Conservation (phyloP, 2,797 vertebrate species). For the Acrossocheilus wenchowensis region DNA sequence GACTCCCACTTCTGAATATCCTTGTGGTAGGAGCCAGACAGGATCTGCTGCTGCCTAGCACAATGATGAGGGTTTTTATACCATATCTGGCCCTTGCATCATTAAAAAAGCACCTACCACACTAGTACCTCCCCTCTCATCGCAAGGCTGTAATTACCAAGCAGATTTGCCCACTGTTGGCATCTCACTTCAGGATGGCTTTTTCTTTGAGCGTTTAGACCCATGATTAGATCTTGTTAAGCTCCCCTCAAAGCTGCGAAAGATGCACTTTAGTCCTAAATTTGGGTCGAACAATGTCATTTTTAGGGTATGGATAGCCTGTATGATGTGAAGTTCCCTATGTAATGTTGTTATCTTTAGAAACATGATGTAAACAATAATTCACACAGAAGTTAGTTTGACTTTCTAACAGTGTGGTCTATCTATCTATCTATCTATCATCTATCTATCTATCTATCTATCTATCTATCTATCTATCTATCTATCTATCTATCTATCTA, state of each 20-base stretch:
- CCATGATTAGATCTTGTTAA: constrained; percentile 80
- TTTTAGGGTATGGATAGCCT: constrained; percentile 26
- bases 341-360: constrained; percentile 20
- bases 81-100: constrained; percentile 79
- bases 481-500: not conserved
- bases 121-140: constrained; percentile 86
- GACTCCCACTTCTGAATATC: constrained; percentile 80
- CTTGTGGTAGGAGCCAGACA: constrained; percentile 80
- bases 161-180: constrained; percentile 85
- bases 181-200: constrained; percentile 81
- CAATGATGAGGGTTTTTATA: constrained; percentile 90
- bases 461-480: too few species aligned
- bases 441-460: too few species aligned
- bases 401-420: not conserved
- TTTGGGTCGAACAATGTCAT: constrained; percentile 39
- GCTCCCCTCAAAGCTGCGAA: constrained; percentile 67
- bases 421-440: not conserved
- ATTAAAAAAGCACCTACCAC: constrained; percentile 79
- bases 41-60: constrained; percentile 78
- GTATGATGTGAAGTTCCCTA: constrained; percentile 8
- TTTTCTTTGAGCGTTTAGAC: constrained; percentile 74
- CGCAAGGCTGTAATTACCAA: constrained; percentile 90
- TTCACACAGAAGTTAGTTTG: not conserved
- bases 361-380: constrained; percentile 33
- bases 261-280: constrained; percentile 44